These are phyloP conservation scores for Ceuthmochares aereus DNA, from an alignment of 2,113 vertebrate genomes.

Conservation along the genomic window DNA sequence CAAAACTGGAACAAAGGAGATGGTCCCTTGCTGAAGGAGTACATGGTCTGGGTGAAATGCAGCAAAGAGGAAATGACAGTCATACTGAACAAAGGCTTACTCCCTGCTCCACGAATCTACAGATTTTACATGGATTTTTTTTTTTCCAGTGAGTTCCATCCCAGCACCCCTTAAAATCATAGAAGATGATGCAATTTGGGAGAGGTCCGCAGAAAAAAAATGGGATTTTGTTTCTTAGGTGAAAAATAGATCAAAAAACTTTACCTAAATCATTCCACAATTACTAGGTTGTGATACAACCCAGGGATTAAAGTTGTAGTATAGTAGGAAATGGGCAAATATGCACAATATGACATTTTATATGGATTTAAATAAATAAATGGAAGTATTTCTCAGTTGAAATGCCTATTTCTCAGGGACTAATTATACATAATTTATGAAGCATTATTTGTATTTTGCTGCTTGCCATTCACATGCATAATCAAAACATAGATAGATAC, in stretches of 20 bases:
- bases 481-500: neutral
- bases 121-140: neutral
- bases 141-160: neutral
- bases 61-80: slow-evolving; percentile 28
- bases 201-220: neutral
- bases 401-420: neutral
- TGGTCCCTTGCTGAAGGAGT: neutral
- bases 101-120: neutral
- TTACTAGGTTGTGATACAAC: neutral
- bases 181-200: neutral
- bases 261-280: neutral
- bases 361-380: neutral
- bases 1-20: slow-evolving; percentile 40
- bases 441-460: neutral
- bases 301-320: neutral
- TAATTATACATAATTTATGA: slow-evolving; percentile 12
- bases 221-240: neutral
- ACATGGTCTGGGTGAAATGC: slow-evolving; percentile 8
- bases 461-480: neutral
- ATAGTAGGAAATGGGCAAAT: neutral
- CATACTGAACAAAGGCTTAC: slow-evolving; percentile 26
- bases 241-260: neutral
- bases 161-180: neutral
- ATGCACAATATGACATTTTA: neutral
- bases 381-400: neutral